Evolutionary conservation across 2,797 vertebrate genomes (phyloP).

Genomic region (Cynopterus sphinx): DNA sequence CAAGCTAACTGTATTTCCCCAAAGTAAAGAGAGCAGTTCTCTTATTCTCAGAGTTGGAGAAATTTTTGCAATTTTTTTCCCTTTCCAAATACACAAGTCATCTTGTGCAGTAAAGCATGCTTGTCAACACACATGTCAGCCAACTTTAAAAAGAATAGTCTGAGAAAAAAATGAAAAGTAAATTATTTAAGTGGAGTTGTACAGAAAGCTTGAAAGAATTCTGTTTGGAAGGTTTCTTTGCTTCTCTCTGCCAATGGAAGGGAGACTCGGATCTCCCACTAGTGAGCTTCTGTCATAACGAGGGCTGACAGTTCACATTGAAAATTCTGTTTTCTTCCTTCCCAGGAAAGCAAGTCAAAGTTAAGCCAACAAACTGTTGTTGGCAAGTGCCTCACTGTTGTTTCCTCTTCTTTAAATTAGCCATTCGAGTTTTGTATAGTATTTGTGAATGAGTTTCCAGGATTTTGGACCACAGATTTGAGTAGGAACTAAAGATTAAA

Average conservation of each 20-base stretch:
- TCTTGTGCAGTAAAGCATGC: slow-evolving; percentile 85
- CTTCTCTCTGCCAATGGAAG: slow-evolving; percentile 86
- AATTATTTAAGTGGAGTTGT: slow-evolving; percentile 91
- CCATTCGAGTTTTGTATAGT: slow-evolving; percentile 77
- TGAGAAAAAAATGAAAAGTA: slow-evolving; percentile 88
- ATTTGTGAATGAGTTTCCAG: slow-evolving; percentile 74
- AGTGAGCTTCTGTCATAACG: slow-evolving; percentile 88
- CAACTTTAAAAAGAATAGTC: slow-evolving; percentile 88
- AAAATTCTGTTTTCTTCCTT: slow-evolving; percentile 92
- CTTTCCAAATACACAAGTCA: slow-evolving; percentile 83
- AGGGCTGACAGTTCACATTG: slow-evolving; percentile 89
- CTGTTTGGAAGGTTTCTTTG: slow-evolving; percentile 88
- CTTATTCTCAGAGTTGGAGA: slow-evolving; percentile 75
- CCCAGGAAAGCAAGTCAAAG: slow-evolving; percentile 89
- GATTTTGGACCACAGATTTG: slow-evolving; percentile 60
- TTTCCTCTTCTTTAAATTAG: slow-evolving; percentile 84
- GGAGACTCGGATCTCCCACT: slow-evolving; percentile 85
- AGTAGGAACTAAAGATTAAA: not conserved
- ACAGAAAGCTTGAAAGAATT: slow-evolving; percentile 90
- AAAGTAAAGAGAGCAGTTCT: slow-evolving; percentile 78
- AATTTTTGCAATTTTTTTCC: slow-evolving; percentile 68
- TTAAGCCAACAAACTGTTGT: slow-evolving; percentile 89
- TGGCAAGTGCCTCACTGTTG: slow-evolving; percentile 86
- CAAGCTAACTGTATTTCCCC: slow-evolving; percentile 69
- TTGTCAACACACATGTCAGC: slow-evolving; percentile 88